These are phyloP conservation scores for Darwinula stevensoni DNA, from an alignment of 2,888 invertebrate species.

Conservation along the genomic window DNA sequence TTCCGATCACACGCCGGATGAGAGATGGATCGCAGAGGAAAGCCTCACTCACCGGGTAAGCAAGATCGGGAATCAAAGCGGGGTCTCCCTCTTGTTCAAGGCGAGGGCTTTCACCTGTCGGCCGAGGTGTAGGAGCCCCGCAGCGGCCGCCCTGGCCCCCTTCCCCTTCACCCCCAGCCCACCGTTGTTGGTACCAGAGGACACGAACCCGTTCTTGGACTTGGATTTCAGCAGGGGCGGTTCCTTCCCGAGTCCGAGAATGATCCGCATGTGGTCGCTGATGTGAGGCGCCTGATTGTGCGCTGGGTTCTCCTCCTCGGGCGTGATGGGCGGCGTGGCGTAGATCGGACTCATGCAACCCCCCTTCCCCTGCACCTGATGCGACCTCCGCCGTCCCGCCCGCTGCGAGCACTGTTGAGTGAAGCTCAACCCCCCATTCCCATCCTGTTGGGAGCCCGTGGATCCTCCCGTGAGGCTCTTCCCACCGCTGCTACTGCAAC, in stretches of 20 bases:
- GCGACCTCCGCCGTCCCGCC: not conserved
- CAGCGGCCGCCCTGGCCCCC: not conserved
- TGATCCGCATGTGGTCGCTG: constrained; percentile 1
- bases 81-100: constrained; percentile 1
- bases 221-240: not conserved
- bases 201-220: not conserved
- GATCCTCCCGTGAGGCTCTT: too few relatives aligned
- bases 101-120: not conserved
- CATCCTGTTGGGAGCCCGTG: too few relatives aligned
- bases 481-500: too few relatives aligned
- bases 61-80: too few relatives aligned
- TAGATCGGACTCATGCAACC: not conserved
- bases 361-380: not conserved
- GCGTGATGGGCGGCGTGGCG: constrained; percentile 1
- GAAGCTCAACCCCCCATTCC: too few relatives aligned
- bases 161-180: not conserved
- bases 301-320: too few relatives aligned
- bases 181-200: not conserved
- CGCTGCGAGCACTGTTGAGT: not conserved
- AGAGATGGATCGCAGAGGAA: too few relatives aligned
- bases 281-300: too few relatives aligned
- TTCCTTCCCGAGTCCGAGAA: not conserved
- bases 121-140: not conserved
- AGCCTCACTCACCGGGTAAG: too few relatives aligned
- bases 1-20: too few relatives aligned